Conservation (phyloP, 2,113 vertebrate species). For the Cinclus mexicanus region DNA sequence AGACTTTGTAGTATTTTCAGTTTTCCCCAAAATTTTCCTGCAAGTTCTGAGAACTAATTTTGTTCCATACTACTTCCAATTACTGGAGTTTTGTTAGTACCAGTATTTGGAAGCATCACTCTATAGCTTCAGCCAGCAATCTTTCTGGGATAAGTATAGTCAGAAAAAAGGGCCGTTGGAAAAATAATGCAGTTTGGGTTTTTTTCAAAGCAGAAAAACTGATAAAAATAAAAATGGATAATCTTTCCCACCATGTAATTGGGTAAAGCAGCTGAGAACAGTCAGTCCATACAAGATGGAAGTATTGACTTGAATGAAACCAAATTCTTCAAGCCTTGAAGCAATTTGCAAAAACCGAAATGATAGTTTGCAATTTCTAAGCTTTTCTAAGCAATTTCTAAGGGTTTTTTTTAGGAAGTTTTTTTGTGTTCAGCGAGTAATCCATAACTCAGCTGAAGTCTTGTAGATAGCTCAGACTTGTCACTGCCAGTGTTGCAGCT, state of each 20-base stretch:
- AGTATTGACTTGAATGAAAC: background rate
- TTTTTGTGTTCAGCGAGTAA: background rate
- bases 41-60: background rate
- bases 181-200: background rate
- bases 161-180: background rate
- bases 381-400: too few relatives aligned
- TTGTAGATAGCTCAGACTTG: background rate
- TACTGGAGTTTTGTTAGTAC: background rate
- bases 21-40: background rate
- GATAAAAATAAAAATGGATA: background rate
- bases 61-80: background rate
- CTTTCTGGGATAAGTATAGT: background rate
- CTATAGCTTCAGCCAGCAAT: background rate
- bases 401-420: background rate
- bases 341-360: background rate
- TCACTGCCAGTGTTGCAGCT: background rate
- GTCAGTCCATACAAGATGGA: background rate
- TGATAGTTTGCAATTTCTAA: background rate
- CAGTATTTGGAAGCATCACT: background rate
- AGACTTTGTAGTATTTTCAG: background rate
- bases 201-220: background rate
- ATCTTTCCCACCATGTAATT: background rate
- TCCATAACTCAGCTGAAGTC: background rate
- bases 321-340: background rate
- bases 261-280: background rate